A percentile compares a stretch with the other conserved stretches of the same genome.
These are phyloP conservation scores for Piprites chloris DNA, from an alignment of 2,113 vertebrate species.

Conservation along the genomic window DNA sequence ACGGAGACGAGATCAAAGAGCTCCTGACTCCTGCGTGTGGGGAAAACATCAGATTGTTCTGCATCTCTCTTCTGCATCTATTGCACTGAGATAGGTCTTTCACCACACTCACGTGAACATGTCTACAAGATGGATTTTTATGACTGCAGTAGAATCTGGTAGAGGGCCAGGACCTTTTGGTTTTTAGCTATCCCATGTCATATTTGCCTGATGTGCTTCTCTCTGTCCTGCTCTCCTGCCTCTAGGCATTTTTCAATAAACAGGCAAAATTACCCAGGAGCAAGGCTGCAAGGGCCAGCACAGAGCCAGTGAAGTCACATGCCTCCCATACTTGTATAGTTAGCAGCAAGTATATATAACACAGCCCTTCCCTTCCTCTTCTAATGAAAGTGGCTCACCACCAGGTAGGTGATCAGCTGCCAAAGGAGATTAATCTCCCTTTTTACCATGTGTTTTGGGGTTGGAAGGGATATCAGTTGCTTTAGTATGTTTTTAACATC, in stretches of 20 bases:
- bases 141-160: slow-evolving; percentile 15
- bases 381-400: neutral
- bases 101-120: neutral
- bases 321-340: neutral
- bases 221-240: neutral
- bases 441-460: neutral
- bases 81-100: slow-evolving; percentile 38
- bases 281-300: neutral
- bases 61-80: slow-evolving; percentile 41
- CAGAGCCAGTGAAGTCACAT: neutral
- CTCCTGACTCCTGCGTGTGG: slow-evolving; percentile 26
- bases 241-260: slow-evolving; percentile 41
- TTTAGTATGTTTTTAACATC: slow-evolving; percentile 54
- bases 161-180: neutral
- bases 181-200: neutral
- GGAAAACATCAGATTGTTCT: slow-evolving; percentile 44
- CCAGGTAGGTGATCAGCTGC: slow-evolving; percentile 16
- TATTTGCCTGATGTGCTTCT: neutral
- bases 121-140: slow-evolving; percentile 43
- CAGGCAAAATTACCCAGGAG: neutral
- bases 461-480: slow-evolving; percentile 47
- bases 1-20: slow-evolving; percentile 55
- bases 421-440: slow-evolving; percentile 30
- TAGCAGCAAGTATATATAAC: slow-evolving; percentile 33
- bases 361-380: slow-evolving; percentile 32